Percentiles rank a stretch among this genome's conserved stretches.
Conservation (phyloP, 2,113 vertebrate genomes). For the Phainopepla nitens region DNA sequence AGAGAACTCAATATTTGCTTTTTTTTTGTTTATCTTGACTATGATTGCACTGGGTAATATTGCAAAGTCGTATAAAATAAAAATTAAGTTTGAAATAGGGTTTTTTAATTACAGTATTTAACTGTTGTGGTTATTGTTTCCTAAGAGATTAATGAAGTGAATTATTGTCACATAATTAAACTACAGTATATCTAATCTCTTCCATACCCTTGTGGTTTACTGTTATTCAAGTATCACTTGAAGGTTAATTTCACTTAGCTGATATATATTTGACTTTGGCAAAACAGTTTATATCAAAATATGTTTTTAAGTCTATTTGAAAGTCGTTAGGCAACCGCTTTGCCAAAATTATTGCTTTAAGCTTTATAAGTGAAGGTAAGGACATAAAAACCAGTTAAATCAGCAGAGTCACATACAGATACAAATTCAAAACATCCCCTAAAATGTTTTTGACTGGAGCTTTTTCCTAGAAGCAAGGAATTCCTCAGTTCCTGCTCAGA, state of each 20-base stretch:
- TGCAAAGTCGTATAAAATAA: conserved; percentile 70
- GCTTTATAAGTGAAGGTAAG: background rate
- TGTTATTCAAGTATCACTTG: conserved; percentile 69
- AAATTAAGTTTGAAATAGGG: conserved; percentile 70
- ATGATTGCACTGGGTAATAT: conserved; percentile 49
- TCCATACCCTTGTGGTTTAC: conserved; percentile 68
- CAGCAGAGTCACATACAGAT: background rate
- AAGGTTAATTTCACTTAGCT: conserved; percentile 79
- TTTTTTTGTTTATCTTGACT: conserved; percentile 24
- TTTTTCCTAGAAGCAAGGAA: background rate
- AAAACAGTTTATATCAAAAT: conserved; percentile 67
- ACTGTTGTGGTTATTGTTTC: conserved; percentile 79
- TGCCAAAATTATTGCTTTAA: conserved; percentile 26
- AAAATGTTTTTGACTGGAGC: background rate
- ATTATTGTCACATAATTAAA: conserved; percentile 79
- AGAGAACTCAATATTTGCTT: background rate
- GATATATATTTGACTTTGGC: conserved; percentile 71
- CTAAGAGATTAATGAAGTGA: conserved; percentile 81
- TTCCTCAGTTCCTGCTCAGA: background rate
- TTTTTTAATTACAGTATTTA: conserved; percentile 78
- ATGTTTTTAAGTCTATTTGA: conserved; percentile 72
- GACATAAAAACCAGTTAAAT: background rate
- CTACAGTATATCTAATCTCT: conserved; percentile 73
- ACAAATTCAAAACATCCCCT: background rate
- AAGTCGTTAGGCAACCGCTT: conserved; percentile 61